A percentile compares a stretch with the other conserved stretches of the same genome.
Evolutionary conservation across 2,888 invertebrate genomes (phyloP).

Genomic region (Pristionchus fissidentatus): DNA sequence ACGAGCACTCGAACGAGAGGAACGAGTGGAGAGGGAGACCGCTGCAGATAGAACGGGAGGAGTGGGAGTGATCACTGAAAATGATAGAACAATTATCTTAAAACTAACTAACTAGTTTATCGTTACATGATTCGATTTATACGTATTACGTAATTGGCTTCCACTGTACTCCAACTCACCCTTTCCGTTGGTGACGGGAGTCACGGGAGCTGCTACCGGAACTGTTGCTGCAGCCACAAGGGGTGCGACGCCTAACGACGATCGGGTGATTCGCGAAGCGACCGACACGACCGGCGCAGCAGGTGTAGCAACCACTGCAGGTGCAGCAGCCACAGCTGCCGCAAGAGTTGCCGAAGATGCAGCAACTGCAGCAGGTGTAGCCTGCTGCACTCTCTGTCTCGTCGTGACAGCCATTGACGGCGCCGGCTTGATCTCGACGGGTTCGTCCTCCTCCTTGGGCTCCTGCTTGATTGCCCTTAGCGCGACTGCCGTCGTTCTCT

Average conservation of each 20-base stretch:
- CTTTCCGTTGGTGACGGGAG: not conserved
- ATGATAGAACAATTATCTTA: not conserved
- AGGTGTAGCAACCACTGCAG: not conserved
- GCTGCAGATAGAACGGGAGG: not conserved
- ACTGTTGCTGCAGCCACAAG: not conserved
- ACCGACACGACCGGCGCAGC: not conserved
- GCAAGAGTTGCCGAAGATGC: not conserved
- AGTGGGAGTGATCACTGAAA: not conserved
- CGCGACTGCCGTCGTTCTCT: not conserved
- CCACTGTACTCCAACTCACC: too few relatives aligned
- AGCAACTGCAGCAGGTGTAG: not conserved
- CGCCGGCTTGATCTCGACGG: too few relatives aligned
- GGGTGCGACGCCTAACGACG: not conserved
- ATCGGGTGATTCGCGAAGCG: not conserved
- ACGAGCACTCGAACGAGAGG: not conserved
- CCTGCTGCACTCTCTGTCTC: not conserved
- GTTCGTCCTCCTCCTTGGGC: not conserved
- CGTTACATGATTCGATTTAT: too few relatives aligned
- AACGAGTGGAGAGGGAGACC: not conserved
- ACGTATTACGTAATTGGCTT: too few relatives aligned
- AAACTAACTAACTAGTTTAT: too few relatives aligned
- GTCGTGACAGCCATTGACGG: too few relatives aligned
- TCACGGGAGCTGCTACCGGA: not conserved
- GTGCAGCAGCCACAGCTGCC: not conserved
- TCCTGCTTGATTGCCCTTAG: not conserved